These are phyloP conservation scores for Plectropomus leopardus DNA, from an alignment of 2,113 vertebrate species.

Conservation along the genomic window DNA sequence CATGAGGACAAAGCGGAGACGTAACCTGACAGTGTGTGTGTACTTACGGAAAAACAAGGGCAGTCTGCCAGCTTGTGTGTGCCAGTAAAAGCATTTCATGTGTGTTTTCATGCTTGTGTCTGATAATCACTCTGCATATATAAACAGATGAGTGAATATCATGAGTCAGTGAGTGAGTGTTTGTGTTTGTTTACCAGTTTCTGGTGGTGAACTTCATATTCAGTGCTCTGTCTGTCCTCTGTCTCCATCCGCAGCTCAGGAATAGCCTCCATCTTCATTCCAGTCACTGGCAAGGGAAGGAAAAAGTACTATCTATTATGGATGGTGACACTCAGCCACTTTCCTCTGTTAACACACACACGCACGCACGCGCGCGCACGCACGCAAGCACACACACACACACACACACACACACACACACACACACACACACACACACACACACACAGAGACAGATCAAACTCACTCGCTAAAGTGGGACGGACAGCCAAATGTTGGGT, in stretches of 20 bases:
- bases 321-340: slow-evolving; percentile 39
- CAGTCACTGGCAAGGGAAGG: slow-evolving; percentile 86
- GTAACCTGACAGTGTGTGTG: neutral
- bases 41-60: neutral
- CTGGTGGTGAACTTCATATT: slow-evolving; percentile 97
- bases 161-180: neutral
- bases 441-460: slow-evolving; percentile 11
- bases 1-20: slow-evolving; percentile 64
- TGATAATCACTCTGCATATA: neutral
- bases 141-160: neutral
- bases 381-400: slow-evolving; percentile 30
- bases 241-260: slow-evolving; percentile 96
- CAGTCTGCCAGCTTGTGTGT: slow-evolving; percentile 11
- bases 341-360: slow-evolving; percentile 29
- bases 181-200: slow-evolving; percentile 88
- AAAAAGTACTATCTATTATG: slow-evolving; percentile 54
- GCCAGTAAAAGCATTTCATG: slow-evolving; percentile 11
- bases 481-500: neutral
- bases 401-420: slow-evolving; percentile 37
- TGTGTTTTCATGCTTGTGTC: neutral
- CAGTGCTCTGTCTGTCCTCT: slow-evolving; percentile 92
- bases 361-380: slow-evolving; percentile 9
- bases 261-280: slow-evolving; percentile 92
- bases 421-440: slow-evolving; percentile 33
- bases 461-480: neutral